phyloP scores from a whole-genome alignment of 2,888 invertebrate genomes.

The Gnatocerus cornutus region DNA sequence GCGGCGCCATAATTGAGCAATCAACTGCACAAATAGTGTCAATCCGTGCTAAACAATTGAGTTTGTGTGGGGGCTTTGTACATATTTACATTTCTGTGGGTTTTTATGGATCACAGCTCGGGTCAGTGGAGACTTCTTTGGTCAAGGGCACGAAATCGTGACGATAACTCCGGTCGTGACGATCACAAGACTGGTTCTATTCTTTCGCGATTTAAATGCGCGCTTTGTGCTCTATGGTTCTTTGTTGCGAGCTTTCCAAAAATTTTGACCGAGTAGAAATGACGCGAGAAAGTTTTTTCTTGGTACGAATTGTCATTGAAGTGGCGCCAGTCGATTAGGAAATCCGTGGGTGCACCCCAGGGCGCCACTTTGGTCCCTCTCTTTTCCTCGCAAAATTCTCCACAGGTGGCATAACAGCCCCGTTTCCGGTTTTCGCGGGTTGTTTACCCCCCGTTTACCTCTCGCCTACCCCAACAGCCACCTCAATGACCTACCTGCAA shows the following conservation, averaged over 20 bases:
- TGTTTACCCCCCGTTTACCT: conserved; percentile 50
- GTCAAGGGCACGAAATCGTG: conserved; percentile 27
- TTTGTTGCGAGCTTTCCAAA: too few relatives aligned
- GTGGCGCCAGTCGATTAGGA: too few relatives aligned
- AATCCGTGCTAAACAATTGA: background rate
- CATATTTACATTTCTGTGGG: background rate
- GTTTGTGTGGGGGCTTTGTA: background rate
- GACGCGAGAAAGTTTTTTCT: conserved; percentile 10
- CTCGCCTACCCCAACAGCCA: conserved; percentile 6
- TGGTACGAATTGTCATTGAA: background rate
- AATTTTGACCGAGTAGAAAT: too few relatives aligned
- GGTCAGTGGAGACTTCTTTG: conserved; percentile 5
- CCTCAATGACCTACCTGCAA: conserved; percentile 24
- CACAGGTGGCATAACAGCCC: background rate
- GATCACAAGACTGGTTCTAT: conserved; percentile 1
- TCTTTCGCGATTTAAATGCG: conserved; percentile 4
- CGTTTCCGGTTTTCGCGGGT: background rate
- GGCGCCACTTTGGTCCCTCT: background rate
- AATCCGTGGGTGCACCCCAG: background rate
- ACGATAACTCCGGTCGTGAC: background rate
- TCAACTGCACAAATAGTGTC: background rate
- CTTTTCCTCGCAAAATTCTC: background rate
- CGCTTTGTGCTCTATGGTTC: conserved; percentile 2
- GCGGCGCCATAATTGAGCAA: background rate
- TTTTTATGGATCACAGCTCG: background rate